These are phyloP conservation scores for Leptatherina wallacei DNA, from an alignment of 2,797 vertebrate species.

Conservation along the genomic window DNA sequence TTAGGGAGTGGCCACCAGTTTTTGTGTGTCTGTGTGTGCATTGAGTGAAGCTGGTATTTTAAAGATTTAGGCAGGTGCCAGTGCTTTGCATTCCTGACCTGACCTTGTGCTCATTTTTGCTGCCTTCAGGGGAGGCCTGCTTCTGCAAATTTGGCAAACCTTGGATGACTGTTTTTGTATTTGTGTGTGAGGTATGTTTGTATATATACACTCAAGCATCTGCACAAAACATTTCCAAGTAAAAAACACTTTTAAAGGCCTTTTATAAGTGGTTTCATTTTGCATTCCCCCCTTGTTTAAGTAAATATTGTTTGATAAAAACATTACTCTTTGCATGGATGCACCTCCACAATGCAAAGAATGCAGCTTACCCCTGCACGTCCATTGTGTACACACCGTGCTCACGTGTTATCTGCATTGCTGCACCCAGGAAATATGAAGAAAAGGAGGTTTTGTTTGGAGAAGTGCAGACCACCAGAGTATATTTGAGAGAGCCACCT, in stretches of 20 bases:
- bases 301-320: slow-evolving; percentile 36
- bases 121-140: slow-evolving; percentile 62
- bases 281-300: not conserved
- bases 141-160: slow-evolving; percentile 32
- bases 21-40: slow-evolving; percentile 32
- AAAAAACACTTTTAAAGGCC: slow-evolving; percentile 6
- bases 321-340: slow-evolving; percentile 34
- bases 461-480: slow-evolving; percentile 17
- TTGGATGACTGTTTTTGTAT: slow-evolving; percentile 7
- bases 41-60: slow-evolving; percentile 56
- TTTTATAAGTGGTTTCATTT: slow-evolving; percentile 22
- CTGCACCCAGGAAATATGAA: slow-evolving; percentile 10
- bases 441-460: slow-evolving; percentile 20
- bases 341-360: slow-evolving; percentile 13
- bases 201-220: not conserved
- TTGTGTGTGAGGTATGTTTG: not conserved
- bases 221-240: slow-evolving; percentile 2
- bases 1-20: slow-evolving; percentile 45
- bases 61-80: slow-evolving; percentile 74
- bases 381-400: slow-evolving; percentile 6
- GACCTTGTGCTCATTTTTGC: slow-evolving; percentile 62
- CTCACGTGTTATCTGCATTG: slow-evolving; percentile 18
- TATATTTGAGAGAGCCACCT: slow-evolving; percentile 22
- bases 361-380: slow-evolving; percentile 4
- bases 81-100: slow-evolving; percentile 70